These are phyloP conservation scores for Sarcophaga caerulescens DNA, from an alignment of 2,888 invertebrate species.

Conservation along the genomic window DNA sequence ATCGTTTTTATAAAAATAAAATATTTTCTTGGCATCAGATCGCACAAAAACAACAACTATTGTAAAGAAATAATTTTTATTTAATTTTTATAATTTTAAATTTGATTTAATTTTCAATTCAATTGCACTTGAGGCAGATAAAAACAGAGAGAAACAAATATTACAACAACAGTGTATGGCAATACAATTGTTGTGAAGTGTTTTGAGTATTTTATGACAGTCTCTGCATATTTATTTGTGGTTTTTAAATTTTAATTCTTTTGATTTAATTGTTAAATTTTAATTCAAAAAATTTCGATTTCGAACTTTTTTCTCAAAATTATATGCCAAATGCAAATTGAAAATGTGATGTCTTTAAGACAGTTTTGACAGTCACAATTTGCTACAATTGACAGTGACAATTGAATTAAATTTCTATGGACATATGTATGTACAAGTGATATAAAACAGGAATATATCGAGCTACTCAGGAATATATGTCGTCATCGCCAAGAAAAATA, in stretches of 20 bases:
- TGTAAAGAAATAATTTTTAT: background rate
- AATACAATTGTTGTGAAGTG: constrained; percentile 23
- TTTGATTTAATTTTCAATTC: constrained; percentile 1
- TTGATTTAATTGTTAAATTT: background rate
- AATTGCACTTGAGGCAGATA: background rate
- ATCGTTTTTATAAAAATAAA: constrained; percentile 7
- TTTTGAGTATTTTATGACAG: constrained; percentile 16
- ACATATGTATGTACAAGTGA: too few species aligned
- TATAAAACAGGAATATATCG: too few species aligned
- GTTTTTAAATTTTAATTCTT: background rate
- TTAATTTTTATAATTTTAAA: too few species aligned
- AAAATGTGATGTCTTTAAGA: too few species aligned
- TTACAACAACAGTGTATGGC: background rate
- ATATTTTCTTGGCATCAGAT: constrained; percentile 37
- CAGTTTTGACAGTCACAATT: too few species aligned
- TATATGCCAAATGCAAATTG: too few species aligned
- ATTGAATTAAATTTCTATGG: too few species aligned
- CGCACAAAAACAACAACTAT: background rate
- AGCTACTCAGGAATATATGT: too few species aligned
- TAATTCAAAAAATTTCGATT: too few species aligned
- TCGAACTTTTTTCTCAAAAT: too few species aligned
- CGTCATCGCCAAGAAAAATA: too few species aligned
- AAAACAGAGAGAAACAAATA: background rate
- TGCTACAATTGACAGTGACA: too few species aligned
- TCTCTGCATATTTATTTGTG: constrained; percentile 29